phyloP scores from a whole-genome alignment of 2,888 invertebrate genomes.

The Orthonychiurus folsomi region DNA sequence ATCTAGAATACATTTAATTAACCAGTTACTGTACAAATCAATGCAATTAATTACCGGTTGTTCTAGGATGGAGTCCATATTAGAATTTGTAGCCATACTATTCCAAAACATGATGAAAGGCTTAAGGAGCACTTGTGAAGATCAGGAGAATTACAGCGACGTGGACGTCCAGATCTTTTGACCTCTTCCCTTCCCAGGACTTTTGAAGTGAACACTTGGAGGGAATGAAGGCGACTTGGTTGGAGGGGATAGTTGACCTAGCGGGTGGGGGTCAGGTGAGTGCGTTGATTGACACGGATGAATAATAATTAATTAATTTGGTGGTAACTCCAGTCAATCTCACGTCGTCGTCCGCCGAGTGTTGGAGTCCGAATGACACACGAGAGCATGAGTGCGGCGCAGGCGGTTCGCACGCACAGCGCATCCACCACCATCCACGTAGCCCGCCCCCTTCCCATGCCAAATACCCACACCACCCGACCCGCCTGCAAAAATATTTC shows the following conservation, averaged over 20 bases:
- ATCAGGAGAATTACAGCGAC: neutral
- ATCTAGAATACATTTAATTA: too few relatives aligned
- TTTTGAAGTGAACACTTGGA: neutral
- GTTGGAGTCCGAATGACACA: too few relatives aligned
- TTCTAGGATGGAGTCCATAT: conserved; percentile 36
- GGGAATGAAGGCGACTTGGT: too few relatives aligned
- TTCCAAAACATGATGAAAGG: conserved; percentile 37
- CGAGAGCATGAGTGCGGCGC: too few relatives aligned
- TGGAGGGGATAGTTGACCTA: too few relatives aligned
- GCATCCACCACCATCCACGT: neutral
- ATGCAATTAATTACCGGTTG: conserved; percentile 36
- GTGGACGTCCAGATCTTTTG: neutral
- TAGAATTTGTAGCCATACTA: conserved; percentile 33
- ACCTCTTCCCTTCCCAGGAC: neutral
- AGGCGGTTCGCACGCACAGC: too few relatives aligned
- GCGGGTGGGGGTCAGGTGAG: too few relatives aligned
- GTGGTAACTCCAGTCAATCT: too few relatives aligned
- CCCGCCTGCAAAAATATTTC: neutral
- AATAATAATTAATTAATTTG: too few relatives aligned
- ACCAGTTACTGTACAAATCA: too few relatives aligned
- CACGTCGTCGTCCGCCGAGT: too few relatives aligned
- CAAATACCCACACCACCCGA: neutral
- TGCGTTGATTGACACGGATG: too few relatives aligned
- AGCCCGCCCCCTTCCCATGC: neutral
- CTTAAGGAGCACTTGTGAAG: neutral